Conservation (phyloP, 53 echinoderm and acorn worm species). For the Holothuria leucospilota region DNA sequence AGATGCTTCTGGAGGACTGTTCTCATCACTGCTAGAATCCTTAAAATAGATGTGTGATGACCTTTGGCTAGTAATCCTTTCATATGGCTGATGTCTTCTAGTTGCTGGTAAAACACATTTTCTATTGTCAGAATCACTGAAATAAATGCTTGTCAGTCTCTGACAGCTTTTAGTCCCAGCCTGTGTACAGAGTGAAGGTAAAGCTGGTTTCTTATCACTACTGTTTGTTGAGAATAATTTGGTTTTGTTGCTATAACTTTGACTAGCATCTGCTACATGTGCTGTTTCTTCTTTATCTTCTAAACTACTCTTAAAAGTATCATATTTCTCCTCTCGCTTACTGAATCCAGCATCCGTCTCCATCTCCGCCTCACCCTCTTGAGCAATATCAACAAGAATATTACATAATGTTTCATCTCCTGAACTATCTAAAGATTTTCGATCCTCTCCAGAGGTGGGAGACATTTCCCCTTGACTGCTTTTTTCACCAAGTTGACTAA, state of each 20-base stretch:
- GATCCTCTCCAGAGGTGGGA: background rate
- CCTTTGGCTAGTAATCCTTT: no score
- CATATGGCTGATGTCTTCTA: no score
- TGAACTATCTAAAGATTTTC: background rate
- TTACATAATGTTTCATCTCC: conserved; percentile 23
- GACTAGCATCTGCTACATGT: background rate
- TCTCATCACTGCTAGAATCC: background rate
- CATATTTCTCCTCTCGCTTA: background rate
- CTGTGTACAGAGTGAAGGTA: conserved; percentile 2
- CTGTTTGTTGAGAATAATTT: background rate
- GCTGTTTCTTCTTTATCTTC: background rate
- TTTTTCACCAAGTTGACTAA: background rate
- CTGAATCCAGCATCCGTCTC: background rate
- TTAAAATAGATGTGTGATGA: no score
- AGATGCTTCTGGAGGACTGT: background rate
- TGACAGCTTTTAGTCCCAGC: background rate
- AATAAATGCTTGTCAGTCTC: no score
- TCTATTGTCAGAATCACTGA: no score
- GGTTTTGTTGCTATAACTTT: no score
- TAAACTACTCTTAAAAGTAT: background rate
- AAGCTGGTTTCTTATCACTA: background rate
- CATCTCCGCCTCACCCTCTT: background rate
- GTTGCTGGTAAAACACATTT: no score
- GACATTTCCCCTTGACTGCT: background rate
- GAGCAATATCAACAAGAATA: conserved; percentile 9